phyloP scores from a whole-genome alignment of 2,113 vertebrate genomes.

The Oryzias woworae region DNA sequence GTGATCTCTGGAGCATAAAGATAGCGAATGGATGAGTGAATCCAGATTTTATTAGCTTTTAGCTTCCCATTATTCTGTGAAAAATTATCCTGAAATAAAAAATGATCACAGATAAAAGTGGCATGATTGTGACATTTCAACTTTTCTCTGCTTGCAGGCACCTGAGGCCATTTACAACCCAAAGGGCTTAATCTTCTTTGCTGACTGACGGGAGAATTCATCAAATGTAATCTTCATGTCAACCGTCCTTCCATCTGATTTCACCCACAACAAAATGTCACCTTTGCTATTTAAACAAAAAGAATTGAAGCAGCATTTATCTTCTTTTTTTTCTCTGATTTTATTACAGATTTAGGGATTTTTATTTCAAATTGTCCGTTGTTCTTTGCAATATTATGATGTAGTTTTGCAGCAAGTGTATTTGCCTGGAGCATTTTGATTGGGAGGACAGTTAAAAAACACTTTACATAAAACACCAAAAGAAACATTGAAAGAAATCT shows the following conservation, averaged over 20 bases:
- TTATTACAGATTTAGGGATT: no score
- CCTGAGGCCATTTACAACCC: not conserved
- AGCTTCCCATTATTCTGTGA: not conserved
- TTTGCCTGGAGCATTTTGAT: no score
- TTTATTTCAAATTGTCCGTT: no score
- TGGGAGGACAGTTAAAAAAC: not conserved
- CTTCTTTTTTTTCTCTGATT: no score
- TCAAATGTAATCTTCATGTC: not conserved
- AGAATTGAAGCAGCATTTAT: not conserved
- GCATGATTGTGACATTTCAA: not conserved
- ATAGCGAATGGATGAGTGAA: no score
- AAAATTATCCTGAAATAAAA: not conserved
- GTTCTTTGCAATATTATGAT: no score
- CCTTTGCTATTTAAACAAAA: not conserved
- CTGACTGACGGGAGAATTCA: not conserved
- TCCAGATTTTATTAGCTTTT: not conserved
- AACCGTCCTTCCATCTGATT: constrained; percentile 1
- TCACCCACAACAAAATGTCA: not conserved
- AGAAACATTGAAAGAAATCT: not conserved
- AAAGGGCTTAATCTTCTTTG: not conserved
- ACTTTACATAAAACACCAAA: not conserved
- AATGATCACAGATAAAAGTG: not conserved
- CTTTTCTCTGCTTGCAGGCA: not conserved
- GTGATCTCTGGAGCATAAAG: no score
- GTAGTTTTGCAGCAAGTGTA: no score